phyloP scores from a whole-genome alignment of 2,888 invertebrate species.

The Ichneumoninae sp. region DNA sequence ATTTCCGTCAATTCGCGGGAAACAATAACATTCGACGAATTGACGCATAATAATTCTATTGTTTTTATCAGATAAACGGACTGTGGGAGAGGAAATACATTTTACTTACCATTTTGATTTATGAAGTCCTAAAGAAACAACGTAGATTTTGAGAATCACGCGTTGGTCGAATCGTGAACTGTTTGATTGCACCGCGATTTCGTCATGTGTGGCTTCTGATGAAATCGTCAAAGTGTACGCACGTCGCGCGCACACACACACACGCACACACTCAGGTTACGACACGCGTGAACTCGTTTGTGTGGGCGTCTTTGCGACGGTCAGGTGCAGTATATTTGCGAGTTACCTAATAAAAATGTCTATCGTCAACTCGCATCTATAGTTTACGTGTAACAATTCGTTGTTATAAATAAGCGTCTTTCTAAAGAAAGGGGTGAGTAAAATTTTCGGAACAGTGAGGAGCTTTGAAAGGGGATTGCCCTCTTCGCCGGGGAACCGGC shows the following conservation, averaged over 20 bases:
- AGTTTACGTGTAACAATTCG: neutral
- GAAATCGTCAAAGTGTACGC: neutral
- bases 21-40: slow-evolving; percentile 8
- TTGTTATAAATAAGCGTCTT: neutral
- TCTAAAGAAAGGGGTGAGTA: slow-evolving; percentile 1
- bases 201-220: slow-evolving; percentile 26
- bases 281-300: neutral
- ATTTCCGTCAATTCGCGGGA: slow-evolving; percentile 9
- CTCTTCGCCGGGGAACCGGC: slow-evolving; percentile 16
- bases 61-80: neutral
- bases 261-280: neutral
- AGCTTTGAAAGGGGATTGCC: slow-evolving; percentile 32
- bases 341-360: slow-evolving; percentile 6
- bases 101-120: slow-evolving; percentile 44
- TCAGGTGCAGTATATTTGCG: neutral
- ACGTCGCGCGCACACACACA: neutral
- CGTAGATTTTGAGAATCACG: slow-evolving; percentile 31
- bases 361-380: neutral
- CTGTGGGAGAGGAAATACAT: neutral
- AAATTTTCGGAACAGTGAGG: neutral
- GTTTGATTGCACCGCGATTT: slow-evolving; percentile 43
- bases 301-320: neutral
- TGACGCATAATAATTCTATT: neutral
- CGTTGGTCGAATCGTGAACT: neutral
- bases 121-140: neutral